Percentiles rank a stretch among this genome's conserved stretches.
These are phyloP conservation scores for Hymenochirus boettgeri DNA, from an alignment of 2,113 vertebrate species.

Conservation along the genomic window DNA sequence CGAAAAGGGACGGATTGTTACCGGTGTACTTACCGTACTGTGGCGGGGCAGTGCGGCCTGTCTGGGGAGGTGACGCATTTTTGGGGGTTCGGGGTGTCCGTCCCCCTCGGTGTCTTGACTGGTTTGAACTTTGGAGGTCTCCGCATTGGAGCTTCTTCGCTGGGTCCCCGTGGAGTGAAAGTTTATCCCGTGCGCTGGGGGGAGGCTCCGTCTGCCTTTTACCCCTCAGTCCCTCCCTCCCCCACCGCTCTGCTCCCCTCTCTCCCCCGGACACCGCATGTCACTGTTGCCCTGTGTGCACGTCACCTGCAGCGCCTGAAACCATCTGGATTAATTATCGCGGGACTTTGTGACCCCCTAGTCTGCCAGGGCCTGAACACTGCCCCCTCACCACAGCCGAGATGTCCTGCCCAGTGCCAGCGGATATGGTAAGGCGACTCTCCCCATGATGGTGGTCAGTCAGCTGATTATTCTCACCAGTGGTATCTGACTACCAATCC, in stretches of 20 bases:
- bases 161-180: constrained; percentile 18
- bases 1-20: too few relatives aligned
- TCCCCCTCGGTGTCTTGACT: neutral
- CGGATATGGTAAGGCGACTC: constrained; percentile 33
- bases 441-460: neutral
- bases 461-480: too few relatives aligned
- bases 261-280: neutral
- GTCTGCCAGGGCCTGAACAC: too few relatives aligned
- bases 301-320: neutral
- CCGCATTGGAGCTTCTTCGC: neutral
- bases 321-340: constrained; percentile 14
- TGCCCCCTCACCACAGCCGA: neutral
- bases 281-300: neutral
- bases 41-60: neutral
- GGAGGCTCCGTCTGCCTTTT: neutral
- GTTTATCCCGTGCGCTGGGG: constrained; percentile 18
- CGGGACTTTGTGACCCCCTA: neutral
- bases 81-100: constrained; percentile 5
- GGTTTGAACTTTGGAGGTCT: constrained; percentile 6
- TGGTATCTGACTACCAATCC: too few relatives aligned
- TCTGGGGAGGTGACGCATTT: constrained; percentile 19
- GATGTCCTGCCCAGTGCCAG: constrained; percentile 30
- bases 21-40: too few relatives aligned
- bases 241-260: neutral
- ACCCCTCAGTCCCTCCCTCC: neutral